Evolutionary conservation across 2,797 vertebrate species (phyloP).

Genomic region (Hephaestus fuliginosus): DNA sequence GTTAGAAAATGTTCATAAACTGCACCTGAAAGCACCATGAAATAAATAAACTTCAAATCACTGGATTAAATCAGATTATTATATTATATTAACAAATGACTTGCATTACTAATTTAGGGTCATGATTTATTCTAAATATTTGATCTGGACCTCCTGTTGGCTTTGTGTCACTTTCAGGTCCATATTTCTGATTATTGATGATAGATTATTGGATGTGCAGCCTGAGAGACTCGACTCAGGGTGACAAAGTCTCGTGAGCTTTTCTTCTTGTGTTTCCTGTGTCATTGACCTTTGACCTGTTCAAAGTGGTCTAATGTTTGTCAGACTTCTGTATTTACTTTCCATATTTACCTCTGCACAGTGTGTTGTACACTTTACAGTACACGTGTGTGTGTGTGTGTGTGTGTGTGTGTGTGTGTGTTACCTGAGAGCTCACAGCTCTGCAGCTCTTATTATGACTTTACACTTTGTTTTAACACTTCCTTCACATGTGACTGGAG

Average conservation of each 20-base stretch:
- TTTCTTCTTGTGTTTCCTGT: neutral
- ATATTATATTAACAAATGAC: no score
- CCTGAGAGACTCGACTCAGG: neutral
- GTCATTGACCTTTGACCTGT: neutral
- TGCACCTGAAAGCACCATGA: conserved; percentile 28
- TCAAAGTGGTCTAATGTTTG: neutral
- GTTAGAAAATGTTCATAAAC: neutral
- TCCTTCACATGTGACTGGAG: conserved; percentile 9
- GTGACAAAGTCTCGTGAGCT: neutral
- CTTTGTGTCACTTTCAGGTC: no score
- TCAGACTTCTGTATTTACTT: neutral
- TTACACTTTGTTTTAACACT: conserved; percentile 22
- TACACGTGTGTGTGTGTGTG: neutral
- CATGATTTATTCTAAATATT: neutral
- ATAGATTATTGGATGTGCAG: neutral
- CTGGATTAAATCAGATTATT: neutral
- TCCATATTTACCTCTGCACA: neutral
- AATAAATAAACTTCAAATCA: neutral
- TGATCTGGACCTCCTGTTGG: neutral
- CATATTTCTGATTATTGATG: no score
- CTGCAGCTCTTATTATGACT: conserved; percentile 31
- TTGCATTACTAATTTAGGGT: neutral
- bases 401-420: conserved; percentile 25
- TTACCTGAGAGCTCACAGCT: conserved; percentile 40
- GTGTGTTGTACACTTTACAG: neutral